Evolutionary conservation across 2,888 invertebrate species (phyloP).

Genomic region (Protophormia terraenovae): DNA sequence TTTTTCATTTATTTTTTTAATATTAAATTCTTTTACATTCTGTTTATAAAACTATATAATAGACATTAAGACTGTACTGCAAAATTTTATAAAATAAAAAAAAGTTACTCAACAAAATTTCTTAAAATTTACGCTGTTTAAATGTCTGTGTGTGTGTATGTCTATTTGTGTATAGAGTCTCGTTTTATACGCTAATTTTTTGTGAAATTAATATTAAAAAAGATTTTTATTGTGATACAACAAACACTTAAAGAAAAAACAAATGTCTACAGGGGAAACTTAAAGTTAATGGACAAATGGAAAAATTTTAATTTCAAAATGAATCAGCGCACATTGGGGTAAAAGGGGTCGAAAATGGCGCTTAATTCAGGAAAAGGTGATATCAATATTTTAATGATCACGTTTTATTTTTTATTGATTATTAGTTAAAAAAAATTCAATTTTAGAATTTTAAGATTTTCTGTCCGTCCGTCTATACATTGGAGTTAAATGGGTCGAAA

Average conservation of each 20-base stretch:
- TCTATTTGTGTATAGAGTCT: neutral
- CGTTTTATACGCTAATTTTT: neutral
- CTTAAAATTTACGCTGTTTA: neutral
- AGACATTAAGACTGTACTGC: neutral
- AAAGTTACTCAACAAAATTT: neutral
- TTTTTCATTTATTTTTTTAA: neutral
- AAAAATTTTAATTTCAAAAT: neutral
- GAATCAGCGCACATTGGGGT: no score
- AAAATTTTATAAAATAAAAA: neutral
- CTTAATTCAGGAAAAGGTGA: no score
- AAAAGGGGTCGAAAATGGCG: no score
- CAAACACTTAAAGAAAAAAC: neutral
- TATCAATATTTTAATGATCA: no score
- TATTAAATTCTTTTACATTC: neutral
- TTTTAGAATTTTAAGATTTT: no score
- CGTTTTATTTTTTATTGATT: no score
- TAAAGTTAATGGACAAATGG: neutral
- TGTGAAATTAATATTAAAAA: slow-evolving; percentile 5
- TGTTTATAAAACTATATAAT: neutral
- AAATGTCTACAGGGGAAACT: neutral
- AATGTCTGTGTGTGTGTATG: neutral
- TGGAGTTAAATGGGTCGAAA: no score
- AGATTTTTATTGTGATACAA: neutral
- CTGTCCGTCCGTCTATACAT: no score
- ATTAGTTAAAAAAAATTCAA: no score